These are phyloP conservation scores for Ataeniobius toweri DNA, from an alignment of 2,797 vertebrate genomes.

Conservation along the genomic window DNA sequence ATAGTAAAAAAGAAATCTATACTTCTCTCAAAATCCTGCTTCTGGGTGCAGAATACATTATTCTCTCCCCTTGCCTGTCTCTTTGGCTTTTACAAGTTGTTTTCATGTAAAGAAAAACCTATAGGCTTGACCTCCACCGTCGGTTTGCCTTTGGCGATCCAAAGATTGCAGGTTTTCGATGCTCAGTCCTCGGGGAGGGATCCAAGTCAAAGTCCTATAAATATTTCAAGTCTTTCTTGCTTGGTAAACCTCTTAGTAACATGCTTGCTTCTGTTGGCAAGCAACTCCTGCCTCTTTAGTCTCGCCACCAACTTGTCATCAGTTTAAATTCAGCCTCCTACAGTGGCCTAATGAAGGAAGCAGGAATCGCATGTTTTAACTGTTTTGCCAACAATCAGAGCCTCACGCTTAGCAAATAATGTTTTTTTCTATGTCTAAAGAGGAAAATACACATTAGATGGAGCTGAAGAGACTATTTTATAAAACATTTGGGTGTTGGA, in stretches of 20 bases:
- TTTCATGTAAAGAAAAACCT: constrained; percentile 90
- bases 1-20: constrained; percentile 69
- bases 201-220: constrained; percentile 87
- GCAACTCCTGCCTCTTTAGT: constrained; percentile 63
- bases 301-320: constrained; percentile 65
- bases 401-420: constrained; percentile 54
- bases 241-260: constrained; percentile 74
- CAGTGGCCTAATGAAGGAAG: constrained; percentile 66
- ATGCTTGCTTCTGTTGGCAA: constrained; percentile 61
- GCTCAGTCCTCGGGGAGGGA: constrained; percentile 81
- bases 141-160: constrained; percentile 85
- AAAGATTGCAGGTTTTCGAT: constrained; percentile 84
- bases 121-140: constrained; percentile 85
- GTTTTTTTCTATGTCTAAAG: constrained; percentile 43
- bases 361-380: constrained; percentile 56
- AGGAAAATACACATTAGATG: constrained; percentile 14
- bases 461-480: constrained; percentile 46
- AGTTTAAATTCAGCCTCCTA: constrained; percentile 65
- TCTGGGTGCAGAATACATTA: constrained; percentile 79
- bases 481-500: constrained; percentile 56
- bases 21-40: constrained; percentile 80
- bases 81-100: constrained; percentile 82
- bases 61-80: constrained; percentile 61
- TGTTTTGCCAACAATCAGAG: constrained; percentile 64
- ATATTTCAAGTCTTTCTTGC: constrained; percentile 87